Evolutionary conservation across 2,113 vertebrate species (phyloP).

Genomic region (Propithecus coquereli): DNA sequence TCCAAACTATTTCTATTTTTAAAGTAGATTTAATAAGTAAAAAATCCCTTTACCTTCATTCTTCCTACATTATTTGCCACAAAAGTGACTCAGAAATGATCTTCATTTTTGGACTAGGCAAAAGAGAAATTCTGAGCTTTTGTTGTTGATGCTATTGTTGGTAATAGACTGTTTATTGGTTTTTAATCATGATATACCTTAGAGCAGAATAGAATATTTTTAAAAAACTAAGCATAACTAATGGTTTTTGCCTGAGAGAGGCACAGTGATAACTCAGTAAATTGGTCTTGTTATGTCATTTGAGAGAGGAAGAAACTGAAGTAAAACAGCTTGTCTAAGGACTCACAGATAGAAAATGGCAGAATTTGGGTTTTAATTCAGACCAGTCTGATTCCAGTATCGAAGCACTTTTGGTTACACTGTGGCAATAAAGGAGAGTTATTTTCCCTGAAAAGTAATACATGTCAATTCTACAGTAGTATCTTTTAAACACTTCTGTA

Average conservation of each 20-base stretch:
- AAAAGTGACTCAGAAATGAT: background rate
- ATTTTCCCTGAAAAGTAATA: background rate
- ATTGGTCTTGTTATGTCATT: background rate
- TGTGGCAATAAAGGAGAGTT: background rate
- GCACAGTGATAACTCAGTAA: background rate
- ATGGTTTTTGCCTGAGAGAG: background rate
- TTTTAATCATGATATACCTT: background rate
- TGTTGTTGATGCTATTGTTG: background rate
- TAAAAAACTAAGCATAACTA: background rate
- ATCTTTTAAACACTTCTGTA: background rate
- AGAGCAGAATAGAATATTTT: background rate
- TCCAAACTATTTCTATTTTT: constrained; percentile 44
- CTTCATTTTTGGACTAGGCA: background rate
- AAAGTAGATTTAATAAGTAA: constrained; percentile 31
- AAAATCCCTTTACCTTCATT: background rate
- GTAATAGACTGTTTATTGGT: background rate
- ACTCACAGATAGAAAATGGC: background rate
- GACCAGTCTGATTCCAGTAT: background rate
- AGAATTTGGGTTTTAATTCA: background rate
- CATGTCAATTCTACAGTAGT: background rate
- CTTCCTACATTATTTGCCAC: background rate
- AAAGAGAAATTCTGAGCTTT: constrained; percentile 24
- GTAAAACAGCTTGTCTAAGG: background rate
- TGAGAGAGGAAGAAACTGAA: background rate
- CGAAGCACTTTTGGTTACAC: background rate